Evolutionary conservation across 2,113 vertebrate genomes (phyloP).

Genomic region (Pedetes capensis): DNA sequence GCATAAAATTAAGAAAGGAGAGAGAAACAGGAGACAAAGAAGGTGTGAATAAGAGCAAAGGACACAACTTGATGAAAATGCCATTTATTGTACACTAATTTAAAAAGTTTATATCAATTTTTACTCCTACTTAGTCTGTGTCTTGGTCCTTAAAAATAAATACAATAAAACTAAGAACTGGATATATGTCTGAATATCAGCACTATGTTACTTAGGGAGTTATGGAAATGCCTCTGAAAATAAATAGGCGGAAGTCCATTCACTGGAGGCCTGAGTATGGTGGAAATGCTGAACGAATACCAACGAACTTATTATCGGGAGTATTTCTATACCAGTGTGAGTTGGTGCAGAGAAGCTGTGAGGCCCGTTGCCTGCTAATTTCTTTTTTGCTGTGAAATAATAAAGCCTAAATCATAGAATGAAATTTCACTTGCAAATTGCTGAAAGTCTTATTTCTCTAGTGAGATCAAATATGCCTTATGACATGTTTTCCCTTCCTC

Average conservation of each 20-base stretch:
- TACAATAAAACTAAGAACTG: too few species aligned
- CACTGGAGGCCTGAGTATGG: background rate
- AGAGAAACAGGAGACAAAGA: too few species aligned
- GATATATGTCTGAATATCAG: slow-evolving; percentile 22
- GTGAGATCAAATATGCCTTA: slow-evolving; percentile 69
- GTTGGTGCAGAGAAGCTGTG: slow-evolving; percentile 30
- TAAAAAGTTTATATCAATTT: too few species aligned
- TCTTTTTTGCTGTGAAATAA: slow-evolving; percentile 65
- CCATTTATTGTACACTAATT: too few species aligned
- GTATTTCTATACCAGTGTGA: background rate
- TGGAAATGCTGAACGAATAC: slow-evolving; percentile 15
- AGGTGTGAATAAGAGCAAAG: too few species aligned
- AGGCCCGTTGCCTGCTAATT: slow-evolving; percentile 58
- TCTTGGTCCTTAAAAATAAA: too few species aligned
- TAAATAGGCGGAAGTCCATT: slow-evolving; percentile 13
- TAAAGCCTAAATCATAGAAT: slow-evolving; percentile 59
- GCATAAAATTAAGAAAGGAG: slow-evolving; percentile 28
- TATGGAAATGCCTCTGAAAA: slow-evolving; percentile 50
- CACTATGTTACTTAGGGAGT: background rate
- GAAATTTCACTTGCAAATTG: slow-evolving; percentile 74
- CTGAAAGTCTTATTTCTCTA: slow-evolving; percentile 67
- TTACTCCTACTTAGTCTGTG: too few species aligned
- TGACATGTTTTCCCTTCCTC: slow-evolving; percentile 65
- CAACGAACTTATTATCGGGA: background rate
- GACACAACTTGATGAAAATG: too few species aligned